These are phyloP conservation scores for Heliconius congener DNA, from an alignment of 1,140 invertebrate species.

Conservation along the genomic window DNA sequence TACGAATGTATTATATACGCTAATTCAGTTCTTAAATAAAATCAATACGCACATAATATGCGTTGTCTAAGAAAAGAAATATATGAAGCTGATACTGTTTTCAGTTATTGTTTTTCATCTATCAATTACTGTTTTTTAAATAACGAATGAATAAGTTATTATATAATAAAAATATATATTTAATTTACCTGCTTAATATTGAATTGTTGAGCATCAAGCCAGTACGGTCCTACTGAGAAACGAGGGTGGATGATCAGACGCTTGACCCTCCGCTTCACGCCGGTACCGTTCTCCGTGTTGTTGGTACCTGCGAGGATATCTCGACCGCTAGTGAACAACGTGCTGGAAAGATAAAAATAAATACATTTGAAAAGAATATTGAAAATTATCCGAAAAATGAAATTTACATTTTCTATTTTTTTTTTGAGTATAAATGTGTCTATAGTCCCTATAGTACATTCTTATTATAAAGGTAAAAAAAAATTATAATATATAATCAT, in stretches of 20 bases:
- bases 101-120: not conserved
- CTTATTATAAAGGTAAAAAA: too few species aligned
- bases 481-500: not conserved
- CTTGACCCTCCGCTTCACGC: slow-evolving; percentile 52
- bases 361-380: not conserved
- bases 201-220: slow-evolving; percentile 58
- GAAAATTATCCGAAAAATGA: too few species aligned
- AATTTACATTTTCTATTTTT: too few species aligned
- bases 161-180: not conserved
- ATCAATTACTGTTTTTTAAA: not conserved
- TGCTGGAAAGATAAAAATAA: slow-evolving; percentile 50
- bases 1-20: not conserved
- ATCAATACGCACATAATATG: not conserved
- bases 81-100: not conserved
- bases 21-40: not conserved
- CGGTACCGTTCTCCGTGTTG: slow-evolving; percentile 57
- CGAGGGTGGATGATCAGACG: slow-evolving; percentile 61
- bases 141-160: not conserved
- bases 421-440: too few species aligned
- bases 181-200: slow-evolving; percentile 61
- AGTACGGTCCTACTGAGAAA: slow-evolving; percentile 72
- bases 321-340: slow-evolving; percentile 61
- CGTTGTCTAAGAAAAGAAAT: not conserved
- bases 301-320: slow-evolving; percentile 67
- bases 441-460: too few species aligned